Conservation (phyloP, 92 coral and sea anemone genomes). For the Siderastrea siderea region DNA sequence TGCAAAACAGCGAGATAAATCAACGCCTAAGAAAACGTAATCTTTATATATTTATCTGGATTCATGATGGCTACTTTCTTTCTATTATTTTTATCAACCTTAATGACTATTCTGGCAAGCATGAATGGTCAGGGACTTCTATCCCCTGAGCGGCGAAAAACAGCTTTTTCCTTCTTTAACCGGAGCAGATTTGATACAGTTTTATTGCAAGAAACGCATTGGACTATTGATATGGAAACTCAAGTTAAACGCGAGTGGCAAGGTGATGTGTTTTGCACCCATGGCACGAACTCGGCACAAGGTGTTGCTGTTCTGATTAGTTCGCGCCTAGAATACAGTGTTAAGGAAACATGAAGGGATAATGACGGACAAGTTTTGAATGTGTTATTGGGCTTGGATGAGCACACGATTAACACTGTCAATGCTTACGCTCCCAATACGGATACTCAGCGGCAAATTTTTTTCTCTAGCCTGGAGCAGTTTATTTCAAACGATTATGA, state of each 20-base stretch:
- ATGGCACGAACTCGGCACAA: conserved; percentile 9
- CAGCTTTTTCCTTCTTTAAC: conserved; percentile 16
- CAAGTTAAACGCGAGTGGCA: conserved; percentile 9
- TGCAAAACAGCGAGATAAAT: not conserved
- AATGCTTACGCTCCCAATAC: not conserved
- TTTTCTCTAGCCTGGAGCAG: not conserved
- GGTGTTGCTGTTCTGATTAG: conserved; percentile 10
- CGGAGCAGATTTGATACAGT: conserved; percentile 12
- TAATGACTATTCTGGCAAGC: conserved; percentile 3
- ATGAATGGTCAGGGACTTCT: conserved; percentile 36
- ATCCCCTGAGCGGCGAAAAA: conserved; percentile 7
- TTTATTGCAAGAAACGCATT: conserved; percentile 27
- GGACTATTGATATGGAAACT: not conserved
- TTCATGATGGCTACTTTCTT: too few species aligned
- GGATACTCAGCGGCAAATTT: not conserved
- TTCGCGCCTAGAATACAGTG: conserved; percentile 7
- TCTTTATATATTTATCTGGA: too few species aligned
- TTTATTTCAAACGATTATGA: not conserved
- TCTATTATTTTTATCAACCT: too few species aligned
- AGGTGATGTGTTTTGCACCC: not conserved
- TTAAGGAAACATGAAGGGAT: not conserved
- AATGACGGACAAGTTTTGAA: not conserved
- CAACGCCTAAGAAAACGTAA: too few species aligned
- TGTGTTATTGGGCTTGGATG: not conserved
- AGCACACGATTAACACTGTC: not conserved